Evolutionary conservation across 1,140 invertebrate species (phyloP), one percentile per base, ranked within the genome.

Genomic region (Drosophila gunungcola): DNA sequence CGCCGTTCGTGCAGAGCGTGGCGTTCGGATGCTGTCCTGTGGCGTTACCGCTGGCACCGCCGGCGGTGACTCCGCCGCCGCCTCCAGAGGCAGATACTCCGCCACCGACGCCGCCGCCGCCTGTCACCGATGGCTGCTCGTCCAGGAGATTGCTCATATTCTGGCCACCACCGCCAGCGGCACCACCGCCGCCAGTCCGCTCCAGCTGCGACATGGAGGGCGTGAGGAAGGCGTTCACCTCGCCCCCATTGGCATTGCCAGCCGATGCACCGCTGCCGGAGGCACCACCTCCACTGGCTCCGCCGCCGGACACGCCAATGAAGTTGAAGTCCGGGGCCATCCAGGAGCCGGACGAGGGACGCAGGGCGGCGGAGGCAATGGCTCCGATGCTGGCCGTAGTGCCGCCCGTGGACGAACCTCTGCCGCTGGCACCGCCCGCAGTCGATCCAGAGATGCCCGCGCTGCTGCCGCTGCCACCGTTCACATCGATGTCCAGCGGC

Each of bases 401-500:
- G 27, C 80, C 52, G 36, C 45, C 51, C 16, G 32, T 38, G 0
- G 56, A 56, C 1, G 56, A 42, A 16, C 48, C 49, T 12, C 38
- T 54, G 1, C 58, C 29, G 12, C 21, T 34, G 7, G 52, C 39
- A 0, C 25, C 45, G 0, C n/a, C n/a, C 16, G 16, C 16, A 0
- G 65, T 10, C 29, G n/a, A 36, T 1, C 36, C 57, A 4, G 25
- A 52, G 7, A 11, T 62, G 0, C 42, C 72, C 0, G 49, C 39
- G 13, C 41, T 48, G 3, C 29, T 12, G 4, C 41, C 34, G 0
- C 46, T 1, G 11, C 73, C 81, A 0, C 83, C 84, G 43, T 79
- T 80, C 0, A 89, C 85, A 73, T 89, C 84, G 39, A 89, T 89
- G n/a, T 89, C 84, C 39, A 89, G 29, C 0, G 84, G 84, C 41